These are phyloP conservation scores for Azorinus chamasolen DNA, from an alignment of 2,888 invertebrate species.

Conservation along the genomic window DNA sequence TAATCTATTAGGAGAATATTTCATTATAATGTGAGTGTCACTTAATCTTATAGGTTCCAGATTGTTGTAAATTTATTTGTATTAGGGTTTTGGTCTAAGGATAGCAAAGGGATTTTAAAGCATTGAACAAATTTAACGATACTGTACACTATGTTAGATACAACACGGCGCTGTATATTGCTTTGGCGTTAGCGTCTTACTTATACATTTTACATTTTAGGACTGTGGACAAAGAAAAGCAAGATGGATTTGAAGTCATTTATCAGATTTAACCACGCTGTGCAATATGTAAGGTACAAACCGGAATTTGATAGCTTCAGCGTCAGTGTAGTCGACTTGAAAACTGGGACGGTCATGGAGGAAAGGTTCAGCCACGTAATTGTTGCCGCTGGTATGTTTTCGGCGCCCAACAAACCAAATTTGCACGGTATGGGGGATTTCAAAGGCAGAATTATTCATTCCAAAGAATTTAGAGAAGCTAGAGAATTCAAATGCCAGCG, in stretches of 20 bases:
- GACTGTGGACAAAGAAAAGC: conserved; percentile 3
- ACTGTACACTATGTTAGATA: too few relatives aligned
- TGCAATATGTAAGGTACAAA: conserved; percentile 7
- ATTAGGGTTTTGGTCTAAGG: too few relatives aligned
- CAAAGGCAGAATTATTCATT: conserved; percentile 11
- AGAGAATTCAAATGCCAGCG: conserved; percentile 37
- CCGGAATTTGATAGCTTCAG: conserved; percentile 1
- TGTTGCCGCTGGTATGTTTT: conserved; percentile 9
- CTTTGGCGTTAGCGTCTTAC: too few relatives aligned
- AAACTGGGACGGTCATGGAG: not conserved
- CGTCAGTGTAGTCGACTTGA: conserved; percentile 8
- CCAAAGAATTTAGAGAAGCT: conserved; percentile 40
- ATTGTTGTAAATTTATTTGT: too few relatives aligned
- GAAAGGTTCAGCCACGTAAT: conserved; percentile 4
- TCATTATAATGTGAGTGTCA: too few relatives aligned
- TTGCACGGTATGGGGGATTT: conserved; percentile 1
- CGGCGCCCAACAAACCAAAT: not conserved
- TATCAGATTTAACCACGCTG: conserved; percentile 11
- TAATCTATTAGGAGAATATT: too few relatives aligned
- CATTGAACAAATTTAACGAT: too few relatives aligned
- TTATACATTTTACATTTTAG: not conserved
- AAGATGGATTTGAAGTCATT: conserved; percentile 7
- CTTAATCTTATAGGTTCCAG: too few relatives aligned
- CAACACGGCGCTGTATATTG: too few relatives aligned
- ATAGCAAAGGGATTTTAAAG: too few relatives aligned